Evolutionary conservation across 2,888 invertebrate genomes (phyloP), one percentile per base, ranked within the genome.

Genomic region (Enoplolaimus lenunculus): DNA sequence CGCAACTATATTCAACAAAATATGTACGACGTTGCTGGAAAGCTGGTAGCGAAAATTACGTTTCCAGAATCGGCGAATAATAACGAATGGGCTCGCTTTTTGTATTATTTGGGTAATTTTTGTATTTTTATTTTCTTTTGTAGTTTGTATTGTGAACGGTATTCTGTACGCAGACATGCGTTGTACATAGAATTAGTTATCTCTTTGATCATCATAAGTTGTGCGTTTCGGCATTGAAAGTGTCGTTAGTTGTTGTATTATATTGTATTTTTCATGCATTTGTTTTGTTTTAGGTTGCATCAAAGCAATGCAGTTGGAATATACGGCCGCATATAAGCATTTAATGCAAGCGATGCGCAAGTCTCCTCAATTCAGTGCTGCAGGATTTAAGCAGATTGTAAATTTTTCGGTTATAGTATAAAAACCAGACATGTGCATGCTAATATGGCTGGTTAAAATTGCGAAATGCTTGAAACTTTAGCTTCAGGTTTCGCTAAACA

Each of bases 51-150:
- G 73, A 98, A 97, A 82, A 76, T 77, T 26, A 90, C 91, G 0
- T 97, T 91, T 79, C 98, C 98, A 1, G 97, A 97, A 83, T 88
- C 88, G 75, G 95, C 94, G 0, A 93, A 93, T 79, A 98, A 97
- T 82, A 98, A 97, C 84, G 97, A 98, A 81, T 94, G 94, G 91
- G 97, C 98, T 1, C 86, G 98, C 80, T 97, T 91, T 82, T 85
- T 95, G 75, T 98, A 93, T 81, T 98, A 98, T 81, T 85, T 95
- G 79, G 85, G 82, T 82, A 70, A 66, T n/a, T n/a, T n/a, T n/a
- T n/a, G n/a, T n/a, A n/a, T n/a, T n/a, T n/a, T n/a, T n/a, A n/a
- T n/a, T n/a, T n/a, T n/a, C n/a, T n/a, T n/a, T n/a, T n/a, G n/a
- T n/a, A n/a, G n/a, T n/a, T n/a, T n/a, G n/a, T n/a, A n/a, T n/a